Conservation (phyloP, 2,888 invertebrate species). For the Cybosia mesomella region DNA sequence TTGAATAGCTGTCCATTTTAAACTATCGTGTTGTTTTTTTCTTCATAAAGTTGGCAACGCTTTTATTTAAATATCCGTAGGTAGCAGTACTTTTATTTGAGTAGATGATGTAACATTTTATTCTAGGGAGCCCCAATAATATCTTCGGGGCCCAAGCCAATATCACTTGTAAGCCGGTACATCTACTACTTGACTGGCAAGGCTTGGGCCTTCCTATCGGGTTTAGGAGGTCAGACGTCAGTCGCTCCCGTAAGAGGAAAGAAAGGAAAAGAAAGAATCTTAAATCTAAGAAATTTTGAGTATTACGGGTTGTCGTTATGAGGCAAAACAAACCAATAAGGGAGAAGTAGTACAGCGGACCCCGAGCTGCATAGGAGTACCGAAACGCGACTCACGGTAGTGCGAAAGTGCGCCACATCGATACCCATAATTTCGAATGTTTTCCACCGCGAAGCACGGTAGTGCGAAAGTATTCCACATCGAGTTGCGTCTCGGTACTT, state of each 20-base stretch:
- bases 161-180: not conserved
- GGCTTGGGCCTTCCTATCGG: too few relatives aligned
- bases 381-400: too few relatives aligned
- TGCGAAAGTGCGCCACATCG: too few relatives aligned
- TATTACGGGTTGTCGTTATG: not conserved
- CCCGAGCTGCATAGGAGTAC: too few relatives aligned
- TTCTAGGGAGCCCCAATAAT: not conserved
- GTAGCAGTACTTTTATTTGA: not conserved
- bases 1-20: slow-evolving; percentile 17
- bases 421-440: too few relatives aligned
- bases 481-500: too few relatives aligned
- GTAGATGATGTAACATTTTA: not conserved
- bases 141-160: not conserved
- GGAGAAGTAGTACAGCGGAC: not conserved
- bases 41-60: not conserved
- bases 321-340: not conserved
- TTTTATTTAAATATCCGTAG: not conserved
- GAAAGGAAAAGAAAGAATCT: not conserved
- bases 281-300: not conserved
- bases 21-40: not conserved
- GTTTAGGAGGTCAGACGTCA: too few relatives aligned
- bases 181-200: too few relatives aligned
- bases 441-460: too few relatives aligned
- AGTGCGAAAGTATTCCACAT: too few relatives aligned
- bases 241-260: not conserved